A percentile compares a stretch with the other conserved stretches of the same genome.
Conservation (phyloP, 2,888 invertebrate species). For the Odontocerum albicorne region DNA sequence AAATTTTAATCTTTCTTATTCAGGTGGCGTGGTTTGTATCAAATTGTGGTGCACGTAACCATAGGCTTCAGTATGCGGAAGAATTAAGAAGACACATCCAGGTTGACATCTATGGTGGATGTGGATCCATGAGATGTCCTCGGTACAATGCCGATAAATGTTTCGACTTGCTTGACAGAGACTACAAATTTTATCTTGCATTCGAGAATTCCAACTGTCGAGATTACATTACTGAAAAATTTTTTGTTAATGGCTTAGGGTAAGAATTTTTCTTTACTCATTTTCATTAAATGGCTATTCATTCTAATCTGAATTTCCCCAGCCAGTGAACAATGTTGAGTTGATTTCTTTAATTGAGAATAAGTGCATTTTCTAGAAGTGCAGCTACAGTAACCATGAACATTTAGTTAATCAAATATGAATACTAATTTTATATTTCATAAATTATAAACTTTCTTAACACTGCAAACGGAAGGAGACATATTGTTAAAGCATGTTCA, state of each 20-base stretch:
- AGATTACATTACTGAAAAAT: constrained; percentile 96
- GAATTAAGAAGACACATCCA: constrained; percentile 83
- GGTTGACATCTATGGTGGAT: constrained; percentile 90
- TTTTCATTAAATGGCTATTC: neutral
- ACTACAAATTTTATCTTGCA: constrained; percentile 96
- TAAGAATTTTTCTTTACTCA: constrained; percentile 52
- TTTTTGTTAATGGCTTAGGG: constrained; percentile 92
- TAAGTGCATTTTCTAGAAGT: too few species aligned
- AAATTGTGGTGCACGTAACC: constrained; percentile 92
- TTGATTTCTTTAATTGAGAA: neutral
- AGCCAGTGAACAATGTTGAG: constrained; percentile 1
- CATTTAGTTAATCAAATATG: too few species aligned
- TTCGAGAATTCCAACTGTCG: constrained; percentile 97
- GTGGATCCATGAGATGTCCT: constrained; percentile 84
- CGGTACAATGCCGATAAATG: constrained; percentile 80
- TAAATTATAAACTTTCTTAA: too few species aligned
- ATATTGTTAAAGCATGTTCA: too few species aligned
- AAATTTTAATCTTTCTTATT: constrained; percentile 7
- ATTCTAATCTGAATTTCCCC: neutral
- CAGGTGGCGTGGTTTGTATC: constrained; percentile 97
- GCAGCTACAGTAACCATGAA: too few species aligned
- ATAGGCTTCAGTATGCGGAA: constrained; percentile 83
- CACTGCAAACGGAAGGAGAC: too few species aligned
- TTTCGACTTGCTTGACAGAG: constrained; percentile 85
- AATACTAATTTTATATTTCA: too few species aligned